phyloP scores from a whole-genome alignment of 2,888 invertebrate species.

The Smittia sp. region DNA sequence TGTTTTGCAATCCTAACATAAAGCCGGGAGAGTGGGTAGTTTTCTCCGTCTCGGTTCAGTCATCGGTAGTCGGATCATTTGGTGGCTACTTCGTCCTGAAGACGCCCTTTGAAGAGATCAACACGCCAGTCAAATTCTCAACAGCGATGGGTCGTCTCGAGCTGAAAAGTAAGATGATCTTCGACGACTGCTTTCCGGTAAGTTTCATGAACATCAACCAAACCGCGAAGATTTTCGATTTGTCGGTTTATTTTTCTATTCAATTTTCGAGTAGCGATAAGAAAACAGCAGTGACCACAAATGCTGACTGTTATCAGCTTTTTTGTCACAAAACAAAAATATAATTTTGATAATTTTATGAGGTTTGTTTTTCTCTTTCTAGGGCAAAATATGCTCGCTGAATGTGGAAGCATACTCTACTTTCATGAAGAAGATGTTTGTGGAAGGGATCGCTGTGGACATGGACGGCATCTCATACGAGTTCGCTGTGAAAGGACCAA shows the following conservation, averaged over 20 bases:
- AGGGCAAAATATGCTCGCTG: constrained; percentile 76
- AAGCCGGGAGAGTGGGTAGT: constrained; percentile 64
- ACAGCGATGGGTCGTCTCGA: constrained; percentile 73
- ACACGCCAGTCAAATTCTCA: constrained; percentile 69
- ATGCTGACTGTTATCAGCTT: constrained; percentile 7
- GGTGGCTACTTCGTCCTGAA: constrained; percentile 69
- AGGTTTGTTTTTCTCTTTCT: no score
- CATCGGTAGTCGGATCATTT: constrained; percentile 64
- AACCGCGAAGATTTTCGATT: background rate
- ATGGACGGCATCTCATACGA: constrained; percentile 61
- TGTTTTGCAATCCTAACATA: constrained; percentile 55
- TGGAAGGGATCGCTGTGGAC: constrained; percentile 58
- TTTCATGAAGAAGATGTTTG: constrained; percentile 76
- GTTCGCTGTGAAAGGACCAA: constrained; percentile 49
- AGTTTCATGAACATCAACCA: constrained; percentile 51
- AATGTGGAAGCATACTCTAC: constrained; percentile 77
- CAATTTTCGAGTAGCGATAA: background rate
- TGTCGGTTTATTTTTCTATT: background rate
- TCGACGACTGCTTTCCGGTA: constrained; percentile 79
- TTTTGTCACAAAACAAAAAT: background rate
- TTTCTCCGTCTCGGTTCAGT: constrained; percentile 68
- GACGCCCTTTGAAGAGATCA: constrained; percentile 67
- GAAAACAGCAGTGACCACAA: background rate
- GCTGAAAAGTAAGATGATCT: constrained; percentile 66
- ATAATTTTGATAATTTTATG: constrained; percentile 8